Conservation (phyloP, 2,888 invertebrate genomes). For the Macaria notata region DNA sequence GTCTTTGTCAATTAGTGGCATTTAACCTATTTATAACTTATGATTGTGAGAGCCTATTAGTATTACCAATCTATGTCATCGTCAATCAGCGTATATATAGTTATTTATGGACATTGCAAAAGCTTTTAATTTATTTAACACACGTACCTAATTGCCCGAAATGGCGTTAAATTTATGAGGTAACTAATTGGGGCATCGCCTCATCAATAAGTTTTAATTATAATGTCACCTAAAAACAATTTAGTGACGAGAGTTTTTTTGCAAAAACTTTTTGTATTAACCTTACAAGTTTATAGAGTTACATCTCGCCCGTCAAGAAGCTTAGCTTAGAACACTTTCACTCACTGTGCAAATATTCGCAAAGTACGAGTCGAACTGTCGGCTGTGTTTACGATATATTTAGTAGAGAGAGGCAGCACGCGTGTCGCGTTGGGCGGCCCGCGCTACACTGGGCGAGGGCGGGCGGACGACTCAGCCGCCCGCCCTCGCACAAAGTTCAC, state of each 20-base stretch:
- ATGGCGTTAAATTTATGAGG: constrained; percentile 6
- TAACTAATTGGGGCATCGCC: constrained; percentile 13
- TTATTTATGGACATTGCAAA: background rate
- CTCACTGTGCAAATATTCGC: constrained; percentile 41
- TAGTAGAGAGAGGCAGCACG: constrained; percentile 39
- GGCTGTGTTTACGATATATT: constrained; percentile 49
- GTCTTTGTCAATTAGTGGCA: no score
- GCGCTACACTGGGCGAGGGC: constrained; percentile 75
- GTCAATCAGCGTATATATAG: no score
- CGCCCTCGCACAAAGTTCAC: constrained; percentile 75
- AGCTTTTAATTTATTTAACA: constrained; percentile 3
- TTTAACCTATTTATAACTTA: no score
- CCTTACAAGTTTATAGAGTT: background rate
- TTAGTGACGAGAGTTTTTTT: background rate
- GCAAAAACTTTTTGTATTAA: no score
- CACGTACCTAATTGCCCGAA: background rate
- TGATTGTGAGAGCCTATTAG: no score
- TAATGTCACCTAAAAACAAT: constrained; percentile 13
- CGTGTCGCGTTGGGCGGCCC: constrained; percentile 62
- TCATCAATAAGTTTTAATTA: constrained; percentile 17
- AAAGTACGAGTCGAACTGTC: constrained; percentile 37
- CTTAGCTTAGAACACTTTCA: constrained; percentile 29
- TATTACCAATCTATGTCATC: no score
- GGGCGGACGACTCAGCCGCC: constrained; percentile 38
- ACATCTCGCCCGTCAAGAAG: constrained; percentile 13